Evolutionary conservation across 2,888 invertebrate species (phyloP), one percentile per base, ranked within the genome.

Genomic region (Ryuthela nishihirai): DNA sequence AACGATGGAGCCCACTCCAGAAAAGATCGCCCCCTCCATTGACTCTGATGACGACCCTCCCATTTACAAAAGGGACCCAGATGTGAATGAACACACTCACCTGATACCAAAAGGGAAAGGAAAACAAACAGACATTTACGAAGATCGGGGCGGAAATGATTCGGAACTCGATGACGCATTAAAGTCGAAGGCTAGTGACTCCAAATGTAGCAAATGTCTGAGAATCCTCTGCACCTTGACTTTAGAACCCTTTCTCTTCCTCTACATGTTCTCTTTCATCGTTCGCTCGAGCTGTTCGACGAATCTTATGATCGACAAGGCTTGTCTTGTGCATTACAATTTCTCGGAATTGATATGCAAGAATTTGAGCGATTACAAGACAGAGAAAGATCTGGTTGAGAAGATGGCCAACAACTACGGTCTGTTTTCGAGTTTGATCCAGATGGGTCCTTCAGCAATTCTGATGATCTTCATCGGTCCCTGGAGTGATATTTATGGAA

Each of bases 231-330:
- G 20, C 2, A 38, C 46, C 7, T 29, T 58, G 12, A 58, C 53
- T 10, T 46, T 61, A 17, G 61, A 61, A 35, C 54, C 54, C 2
- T 38, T 42, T 10, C 10, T 54, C 9, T 61, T 61, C 18, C 2
- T 20, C 4, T 61, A 42, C 34, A 15, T 50, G 25, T 54, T 61
- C 15, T 41, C 38, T 1, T 50, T 24, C 32, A 9, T 47, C 4
- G 17, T 54, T 35, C 41, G 44, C 15, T 21, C 29, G 24, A 49
- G 45, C 4, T 44, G 44, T 18, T 15, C 46, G 20, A 34, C 61
- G 4, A 61, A 61, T 26, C 29, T 61, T 29, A 50, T 50, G 20
- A 54, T 61, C 39, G 54, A 61, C 9, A 54, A 54, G 47, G 54
- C 48, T 10, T 61, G 61, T 10, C 39, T 46, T 0, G 41, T 39